These are phyloP conservation scores for Brachyrhaphis roseni DNA, from an alignment of 2,797 vertebrate genomes.

Conservation along the genomic window DNA sequence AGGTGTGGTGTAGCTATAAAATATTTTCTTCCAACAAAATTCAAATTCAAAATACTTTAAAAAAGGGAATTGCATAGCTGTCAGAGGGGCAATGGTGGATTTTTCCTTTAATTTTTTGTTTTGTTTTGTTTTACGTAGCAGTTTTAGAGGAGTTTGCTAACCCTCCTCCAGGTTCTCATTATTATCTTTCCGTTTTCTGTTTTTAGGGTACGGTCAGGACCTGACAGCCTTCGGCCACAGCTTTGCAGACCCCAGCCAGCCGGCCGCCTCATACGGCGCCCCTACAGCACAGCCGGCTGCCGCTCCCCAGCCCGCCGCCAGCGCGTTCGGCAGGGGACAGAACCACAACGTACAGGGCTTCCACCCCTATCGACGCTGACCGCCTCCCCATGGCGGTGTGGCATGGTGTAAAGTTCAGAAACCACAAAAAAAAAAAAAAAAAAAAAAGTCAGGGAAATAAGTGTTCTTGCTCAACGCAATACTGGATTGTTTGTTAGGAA, in stretches of 20 bases:
- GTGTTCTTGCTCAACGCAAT: conserved; percentile 76
- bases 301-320: conserved; percentile 85
- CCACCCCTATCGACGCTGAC: conserved; percentile 97
- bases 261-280: conserved; percentile 89
- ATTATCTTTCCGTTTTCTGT: conserved; percentile 22
- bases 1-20: neutral
- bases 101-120: conserved; percentile 20
- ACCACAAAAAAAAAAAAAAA: conserved; percentile 33
- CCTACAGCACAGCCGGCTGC: conserved; percentile 90
- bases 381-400: conserved; percentile 34
- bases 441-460: conserved; percentile 84
- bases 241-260: conserved; percentile 95
- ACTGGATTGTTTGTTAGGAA: conserved; percentile 73
- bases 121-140: neutral
- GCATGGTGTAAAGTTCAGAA: conserved; percentile 70
- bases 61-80: neutral
- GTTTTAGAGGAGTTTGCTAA: neutral
- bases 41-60: neutral
- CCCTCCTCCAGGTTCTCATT: neutral
- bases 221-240: conserved; percentile 95
- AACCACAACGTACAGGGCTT: conserved; percentile 99
- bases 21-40: conserved; percentile 2
- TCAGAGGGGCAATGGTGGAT: conserved; percentile 31
- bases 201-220: conserved; percentile 96
- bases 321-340: conserved; percentile 94